These are phyloP conservation scores for Hypomecis atomaria DNA, from an alignment of 2,888 invertebrate genomes.

Conservation along the genomic window DNA sequence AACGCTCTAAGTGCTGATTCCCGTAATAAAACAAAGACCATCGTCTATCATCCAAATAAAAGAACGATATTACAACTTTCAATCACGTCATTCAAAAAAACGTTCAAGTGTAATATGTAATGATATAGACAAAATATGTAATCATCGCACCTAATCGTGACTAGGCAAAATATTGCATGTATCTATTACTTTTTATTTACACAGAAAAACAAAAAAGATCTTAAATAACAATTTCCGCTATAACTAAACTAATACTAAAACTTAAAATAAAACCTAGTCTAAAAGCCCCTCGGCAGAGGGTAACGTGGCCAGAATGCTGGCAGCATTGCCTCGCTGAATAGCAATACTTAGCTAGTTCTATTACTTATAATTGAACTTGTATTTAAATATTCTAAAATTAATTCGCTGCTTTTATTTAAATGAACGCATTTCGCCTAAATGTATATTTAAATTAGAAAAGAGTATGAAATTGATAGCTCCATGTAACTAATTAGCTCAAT, in stretches of 20 bases:
- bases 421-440: background rate
- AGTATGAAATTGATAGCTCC: conserved; percentile 27
- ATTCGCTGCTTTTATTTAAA: background rate
- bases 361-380: too few species aligned
- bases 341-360: too few species aligned
- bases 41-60: conserved; percentile 40
- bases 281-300: too few species aligned
- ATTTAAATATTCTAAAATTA: background rate
- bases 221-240: too few species aligned
- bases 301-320: too few species aligned
- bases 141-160: conserved; percentile 36
- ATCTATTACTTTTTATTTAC: too few species aligned
- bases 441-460: conserved; percentile 19
- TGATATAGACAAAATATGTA: background rate
- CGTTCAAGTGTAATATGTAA: conserved; percentile 25
- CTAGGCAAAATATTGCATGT: conserved; percentile 19
- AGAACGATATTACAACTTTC: conserved; percentile 39
- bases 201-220: too few species aligned
- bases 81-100: conserved; percentile 36
- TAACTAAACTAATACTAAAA: too few species aligned
- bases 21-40: conserved; percentile 53
- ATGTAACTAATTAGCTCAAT: conserved; percentile 27
- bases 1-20: conserved; percentile 55
- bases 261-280: too few species aligned
- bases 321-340: too few species aligned